A percentile compares a stretch with the other conserved stretches of the same genome.
phyloP scores from a whole-genome alignment of 2,797 vertebrate species.

The Hipposideros larvatus region DNA sequence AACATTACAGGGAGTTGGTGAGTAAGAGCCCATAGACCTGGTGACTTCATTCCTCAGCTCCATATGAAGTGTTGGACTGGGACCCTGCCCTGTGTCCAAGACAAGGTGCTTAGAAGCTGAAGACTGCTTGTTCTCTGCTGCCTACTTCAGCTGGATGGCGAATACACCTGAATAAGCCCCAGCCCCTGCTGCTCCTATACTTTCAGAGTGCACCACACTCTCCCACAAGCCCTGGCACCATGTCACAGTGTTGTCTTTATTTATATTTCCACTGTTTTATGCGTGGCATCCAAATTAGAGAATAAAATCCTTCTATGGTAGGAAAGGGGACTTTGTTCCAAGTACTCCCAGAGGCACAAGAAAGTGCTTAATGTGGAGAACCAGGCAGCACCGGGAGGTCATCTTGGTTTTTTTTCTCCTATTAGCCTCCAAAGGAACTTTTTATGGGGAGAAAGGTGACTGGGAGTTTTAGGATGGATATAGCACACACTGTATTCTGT shows the following conservation, averaged over 20 bases:
- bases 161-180: not conserved
- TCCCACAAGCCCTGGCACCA: not conserved
- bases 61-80: not conserved
- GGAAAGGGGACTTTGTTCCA: conserved; percentile 14
- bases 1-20: conserved; percentile 63
- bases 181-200: not conserved
- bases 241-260: not conserved
- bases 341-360: not conserved
- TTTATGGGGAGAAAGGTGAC: not conserved
- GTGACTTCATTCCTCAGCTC: conserved; percentile 61
- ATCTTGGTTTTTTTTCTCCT: conserved; percentile 54
- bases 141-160: conserved; percentile 29
- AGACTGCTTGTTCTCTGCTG: conserved; percentile 49
- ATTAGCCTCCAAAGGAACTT: conserved; percentile 21
- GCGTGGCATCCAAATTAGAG: not conserved
- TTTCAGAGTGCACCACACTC: not conserved
- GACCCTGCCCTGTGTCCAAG: conserved; percentile 40
- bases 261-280: conserved; percentile 29
- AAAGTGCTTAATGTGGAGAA: conserved; percentile 33
- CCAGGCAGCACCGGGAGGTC: not conserved
- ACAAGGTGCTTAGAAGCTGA: conserved; percentile 18
- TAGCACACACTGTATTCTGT: not conserved
- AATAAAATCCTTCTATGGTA: conserved; percentile 37
- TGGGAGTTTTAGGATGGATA: not conserved
- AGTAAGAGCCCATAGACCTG: conserved; percentile 68